These are phyloP conservation scores for Odocoileus hemionus DNA, from an alignment of 2,113 vertebrate species.

Conservation along the genomic window DNA sequence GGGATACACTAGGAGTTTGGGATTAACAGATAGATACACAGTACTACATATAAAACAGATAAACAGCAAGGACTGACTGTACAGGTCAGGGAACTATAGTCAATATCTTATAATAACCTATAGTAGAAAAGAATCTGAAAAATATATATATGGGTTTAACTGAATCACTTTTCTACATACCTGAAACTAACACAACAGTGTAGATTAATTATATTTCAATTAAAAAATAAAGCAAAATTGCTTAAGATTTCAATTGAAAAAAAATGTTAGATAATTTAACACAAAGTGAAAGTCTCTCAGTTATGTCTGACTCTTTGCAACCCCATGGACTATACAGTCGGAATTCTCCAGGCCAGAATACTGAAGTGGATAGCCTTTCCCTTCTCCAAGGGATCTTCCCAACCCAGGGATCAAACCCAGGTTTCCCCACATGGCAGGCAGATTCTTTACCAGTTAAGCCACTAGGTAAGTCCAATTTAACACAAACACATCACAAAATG, in stretches of 20 bases:
- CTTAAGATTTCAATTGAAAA: not conserved
- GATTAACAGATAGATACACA: not conserved
- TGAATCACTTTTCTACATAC: not conserved
- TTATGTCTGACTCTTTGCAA: not conserved
- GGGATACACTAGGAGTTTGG: not conserved
- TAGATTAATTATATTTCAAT: not conserved
- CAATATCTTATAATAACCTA: not conserved
- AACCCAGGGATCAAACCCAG: accelerated
- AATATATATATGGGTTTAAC: not conserved
- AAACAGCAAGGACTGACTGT: not conserved
- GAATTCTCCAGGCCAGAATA: not conserved
- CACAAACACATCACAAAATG: not conserved
- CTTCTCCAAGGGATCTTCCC: not conserved
- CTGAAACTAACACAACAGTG: not conserved
- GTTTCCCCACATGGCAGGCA: not conserved
- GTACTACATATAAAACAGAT: not conserved
- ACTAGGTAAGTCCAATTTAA: not conserved
- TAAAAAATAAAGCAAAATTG: not conserved
- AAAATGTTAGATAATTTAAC: not conserved
- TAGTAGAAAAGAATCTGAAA: not conserved
- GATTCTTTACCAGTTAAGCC: not conserved
- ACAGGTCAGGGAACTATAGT: not conserved
- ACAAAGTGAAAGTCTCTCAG: not conserved
- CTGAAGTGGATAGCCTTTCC: not conserved
- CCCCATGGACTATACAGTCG: not conserved